Evolutionary conservation across 2,888 invertebrate genomes (phyloP).

Genomic region (Ormyrus labotus): DNA sequence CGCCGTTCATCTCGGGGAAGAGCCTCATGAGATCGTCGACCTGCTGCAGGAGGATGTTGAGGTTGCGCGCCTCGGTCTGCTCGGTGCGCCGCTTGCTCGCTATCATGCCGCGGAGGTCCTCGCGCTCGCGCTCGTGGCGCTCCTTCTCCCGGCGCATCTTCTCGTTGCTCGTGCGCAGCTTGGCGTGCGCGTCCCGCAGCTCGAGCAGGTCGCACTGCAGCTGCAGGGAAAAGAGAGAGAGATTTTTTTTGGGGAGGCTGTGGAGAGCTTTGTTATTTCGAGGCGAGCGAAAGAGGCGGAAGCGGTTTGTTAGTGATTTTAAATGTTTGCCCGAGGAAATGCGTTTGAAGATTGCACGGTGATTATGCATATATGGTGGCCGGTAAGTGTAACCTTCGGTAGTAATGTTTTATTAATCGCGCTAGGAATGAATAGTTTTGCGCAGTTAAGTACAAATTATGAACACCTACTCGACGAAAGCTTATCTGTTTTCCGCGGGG

Average conservation of each 20-base stretch:
- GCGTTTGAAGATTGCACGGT: constrained; percentile 3
- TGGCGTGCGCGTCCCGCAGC: constrained; percentile 93
- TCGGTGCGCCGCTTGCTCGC: constrained; percentile 77
- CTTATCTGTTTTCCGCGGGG: neutral
- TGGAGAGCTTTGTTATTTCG: neutral
- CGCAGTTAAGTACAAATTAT: neutral
- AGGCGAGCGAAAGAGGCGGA: neutral
- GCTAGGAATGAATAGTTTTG: neutral
- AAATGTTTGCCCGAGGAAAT: neutral
- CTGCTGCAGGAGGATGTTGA: constrained; percentile 85
- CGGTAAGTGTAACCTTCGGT: neutral
- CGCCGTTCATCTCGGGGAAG: constrained; percentile 82
- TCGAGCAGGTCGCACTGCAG: constrained; percentile 92
- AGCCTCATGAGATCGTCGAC: constrained; percentile 88
- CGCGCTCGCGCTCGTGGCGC: constrained; percentile 88
- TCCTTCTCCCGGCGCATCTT: constrained; percentile 92
- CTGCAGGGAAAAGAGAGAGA: constrained; percentile 70
- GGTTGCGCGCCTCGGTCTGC: constrained; percentile 85
- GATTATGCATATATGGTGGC: constrained; percentile 7
- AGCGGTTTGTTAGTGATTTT: neutral
- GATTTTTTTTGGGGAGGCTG: neutral
- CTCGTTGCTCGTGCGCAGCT: constrained; percentile 92
- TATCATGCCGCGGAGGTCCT: constrained; percentile 77
- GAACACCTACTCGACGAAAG: neutral
- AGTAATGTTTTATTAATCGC: constrained; percentile 19